Conservation (phyloP, 2,797 vertebrate genomes). For the Myotis pilosus region DNA sequence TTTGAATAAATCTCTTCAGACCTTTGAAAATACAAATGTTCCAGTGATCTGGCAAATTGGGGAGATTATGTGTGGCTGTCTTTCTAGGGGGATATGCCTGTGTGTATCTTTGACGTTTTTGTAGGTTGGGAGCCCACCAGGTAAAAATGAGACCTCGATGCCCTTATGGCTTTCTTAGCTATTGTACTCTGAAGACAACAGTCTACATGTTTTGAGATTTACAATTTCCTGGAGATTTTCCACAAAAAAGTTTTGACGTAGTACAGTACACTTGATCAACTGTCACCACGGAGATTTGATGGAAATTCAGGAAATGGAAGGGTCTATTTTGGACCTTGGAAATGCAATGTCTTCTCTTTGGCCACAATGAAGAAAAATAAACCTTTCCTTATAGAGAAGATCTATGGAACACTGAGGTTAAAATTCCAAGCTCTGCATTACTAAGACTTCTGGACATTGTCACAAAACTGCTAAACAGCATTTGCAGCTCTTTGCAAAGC, state of each 20-base stretch:
- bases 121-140: slow-evolving; percentile 34
- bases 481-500: slow-evolving; percentile 61
- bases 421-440: slow-evolving; percentile 77
- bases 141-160: slow-evolving; percentile 72
- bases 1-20: slow-evolving; percentile 48
- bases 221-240: slow-evolving; percentile 79
- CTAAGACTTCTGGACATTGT: slow-evolving; percentile 80
- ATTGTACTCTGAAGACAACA: slow-evolving; percentile 74
- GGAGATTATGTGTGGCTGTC: background rate
- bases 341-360: slow-evolving; percentile 80
- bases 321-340: slow-evolving; percentile 78
- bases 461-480: slow-evolving; percentile 69
- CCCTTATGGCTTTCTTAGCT: slow-evolving; percentile 72
- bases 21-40: background rate
- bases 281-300: slow-evolving; percentile 76
- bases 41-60: slow-evolving; percentile 47
- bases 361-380: slow-evolving; percentile 79
- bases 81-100: background rate
- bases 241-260: slow-evolving; percentile 74
- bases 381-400: slow-evolving; percentile 77
- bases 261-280: slow-evolving; percentile 79
- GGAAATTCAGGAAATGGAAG: slow-evolving; percentile 78
- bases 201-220: slow-evolving; percentile 75
- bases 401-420: slow-evolving; percentile 75
- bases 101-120: slow-evolving; percentile 54